A percentile compares a stretch with the other conserved stretches of the same genome.
These are phyloP conservation scores for Protophormia terraenovae DNA, from an alignment of 2,888 invertebrate species.

Conservation along the genomic window DNA sequence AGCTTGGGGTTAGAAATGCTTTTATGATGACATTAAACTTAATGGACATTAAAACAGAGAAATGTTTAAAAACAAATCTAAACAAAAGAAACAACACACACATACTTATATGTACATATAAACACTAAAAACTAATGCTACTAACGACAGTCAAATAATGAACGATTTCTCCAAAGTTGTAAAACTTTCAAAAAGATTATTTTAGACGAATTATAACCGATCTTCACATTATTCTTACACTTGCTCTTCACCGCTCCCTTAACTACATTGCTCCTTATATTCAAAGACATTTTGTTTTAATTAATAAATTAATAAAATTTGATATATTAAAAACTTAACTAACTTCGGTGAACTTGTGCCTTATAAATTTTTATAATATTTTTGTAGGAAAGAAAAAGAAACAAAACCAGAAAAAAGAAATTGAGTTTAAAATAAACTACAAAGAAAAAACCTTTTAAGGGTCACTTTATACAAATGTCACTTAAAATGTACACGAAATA, in stretches of 20 bases:
- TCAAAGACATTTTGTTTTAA: too few species aligned
- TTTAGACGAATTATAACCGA: too few species aligned
- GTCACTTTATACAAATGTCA: conserved; percentile 65
- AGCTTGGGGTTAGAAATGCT: conserved; percentile 67
- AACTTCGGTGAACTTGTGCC: background rate
- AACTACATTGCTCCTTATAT: too few species aligned
- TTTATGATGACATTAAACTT: conserved; percentile 70
- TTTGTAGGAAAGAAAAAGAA: background rate
- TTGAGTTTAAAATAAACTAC: conserved; percentile 29
- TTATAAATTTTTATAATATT: background rate
- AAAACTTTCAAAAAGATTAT: background rate
- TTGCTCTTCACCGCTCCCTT: too few species aligned
- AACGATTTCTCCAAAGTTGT: background rate
- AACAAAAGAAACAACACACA: conserved; percentile 50
- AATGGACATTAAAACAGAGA: conserved; percentile 68
- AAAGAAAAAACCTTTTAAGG: conserved; percentile 60
- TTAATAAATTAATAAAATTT: too few species aligned
- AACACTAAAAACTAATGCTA: background rate
- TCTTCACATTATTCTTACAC: too few species aligned
- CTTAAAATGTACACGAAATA: conserved; percentile 60
- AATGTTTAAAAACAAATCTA: conserved; percentile 62
- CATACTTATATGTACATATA: background rate
- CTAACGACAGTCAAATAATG: background rate
- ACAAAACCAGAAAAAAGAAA: conserved; percentile 17
- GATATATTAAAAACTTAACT: background rate